Percentiles rank a stretch among this genome's conserved stretches.
phyloP scores from a whole-genome alignment of 2,888 invertebrate species.

The Octonoba sinensis region DNA sequence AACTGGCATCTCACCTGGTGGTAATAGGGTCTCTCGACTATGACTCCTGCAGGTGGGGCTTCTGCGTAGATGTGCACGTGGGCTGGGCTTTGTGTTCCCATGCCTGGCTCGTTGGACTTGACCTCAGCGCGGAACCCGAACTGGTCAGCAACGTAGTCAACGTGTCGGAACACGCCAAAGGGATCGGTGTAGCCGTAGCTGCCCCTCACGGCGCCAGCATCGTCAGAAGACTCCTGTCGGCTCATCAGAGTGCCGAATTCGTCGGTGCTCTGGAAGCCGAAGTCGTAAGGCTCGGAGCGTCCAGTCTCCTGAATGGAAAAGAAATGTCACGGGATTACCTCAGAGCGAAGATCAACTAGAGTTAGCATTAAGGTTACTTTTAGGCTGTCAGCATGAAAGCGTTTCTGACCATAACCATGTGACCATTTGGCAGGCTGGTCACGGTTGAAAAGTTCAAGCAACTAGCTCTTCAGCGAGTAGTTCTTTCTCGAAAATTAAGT shows the following conservation, averaged over 20 bases:
- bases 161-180: constrained; percentile 62
- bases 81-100: constrained; percentile 61
- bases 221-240: constrained; percentile 59
- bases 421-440: too few species aligned
- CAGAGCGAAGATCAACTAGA: too few species aligned
- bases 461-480: too few species aligned
- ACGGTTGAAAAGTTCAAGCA: too few species aligned
- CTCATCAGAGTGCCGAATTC: constrained; percentile 60
- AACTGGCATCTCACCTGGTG: constrained; percentile 3
- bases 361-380: too few species aligned
- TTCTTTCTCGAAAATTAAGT: too few species aligned
- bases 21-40: constrained; percentile 58
- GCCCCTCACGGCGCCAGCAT: constrained; percentile 53
- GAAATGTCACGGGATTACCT: too few species aligned
- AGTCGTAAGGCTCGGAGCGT: constrained; percentile 58
- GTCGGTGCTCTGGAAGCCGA: constrained; percentile 63
- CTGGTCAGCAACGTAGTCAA: constrained; percentile 60
- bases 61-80: constrained; percentile 59
- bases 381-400: too few species aligned
- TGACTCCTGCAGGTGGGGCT: constrained; percentile 56
- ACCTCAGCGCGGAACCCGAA: constrained; percentile 60
- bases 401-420: too few species aligned
- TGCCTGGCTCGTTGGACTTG: constrained; percentile 62
- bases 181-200: constrained; percentile 64
- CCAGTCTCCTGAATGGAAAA: constrained; percentile 21